A percentile compares a stretch with the other conserved stretches of the same genome.
Evolutionary conservation across 2,888 invertebrate genomes (phyloP).

Genomic region (Rhagonycha lutea): DNA sequence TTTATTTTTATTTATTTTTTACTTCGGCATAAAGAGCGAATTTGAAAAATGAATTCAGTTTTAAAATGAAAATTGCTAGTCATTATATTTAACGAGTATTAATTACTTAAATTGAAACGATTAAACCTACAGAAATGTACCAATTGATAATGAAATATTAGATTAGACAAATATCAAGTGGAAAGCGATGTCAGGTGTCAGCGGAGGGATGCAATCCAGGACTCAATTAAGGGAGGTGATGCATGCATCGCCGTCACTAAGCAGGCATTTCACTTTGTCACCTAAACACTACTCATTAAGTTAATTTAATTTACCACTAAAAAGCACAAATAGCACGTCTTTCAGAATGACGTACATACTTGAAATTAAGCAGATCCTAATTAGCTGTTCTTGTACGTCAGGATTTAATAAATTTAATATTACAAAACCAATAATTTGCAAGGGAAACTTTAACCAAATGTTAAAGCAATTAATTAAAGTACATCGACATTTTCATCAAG

Average conservation of each 20-base stretch:
- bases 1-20: background rate
- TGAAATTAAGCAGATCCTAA: slow-evolving; percentile 31
- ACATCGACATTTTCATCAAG: too few species aligned
- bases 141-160: slow-evolving; percentile 1
- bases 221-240: slow-evolving; percentile 49
- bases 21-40: background rate
- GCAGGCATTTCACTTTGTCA: slow-evolving; percentile 51
- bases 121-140: background rate
- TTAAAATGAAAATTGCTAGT: background rate
- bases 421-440: background rate
- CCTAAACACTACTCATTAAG: slow-evolving; percentile 46
- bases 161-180: slow-evolving; percentile 50
- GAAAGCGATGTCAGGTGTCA: slow-evolving; percentile 52
- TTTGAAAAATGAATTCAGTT: background rate
- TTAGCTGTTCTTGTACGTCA: background rate
- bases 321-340: slow-evolving; percentile 40
- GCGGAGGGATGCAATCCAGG: slow-evolving; percentile 44
- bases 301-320: slow-evolving; percentile 42
- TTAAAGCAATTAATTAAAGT: too few species aligned
- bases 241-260: slow-evolving; percentile 46
- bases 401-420: background rate
- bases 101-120: background rate
- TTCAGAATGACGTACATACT: slow-evolving; percentile 37
- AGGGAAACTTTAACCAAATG: background rate
- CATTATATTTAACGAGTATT: background rate